Evolutionary conservation across 1,140 invertebrate genomes (phyloP).

Genomic region (Nephila pilipes): DNA sequence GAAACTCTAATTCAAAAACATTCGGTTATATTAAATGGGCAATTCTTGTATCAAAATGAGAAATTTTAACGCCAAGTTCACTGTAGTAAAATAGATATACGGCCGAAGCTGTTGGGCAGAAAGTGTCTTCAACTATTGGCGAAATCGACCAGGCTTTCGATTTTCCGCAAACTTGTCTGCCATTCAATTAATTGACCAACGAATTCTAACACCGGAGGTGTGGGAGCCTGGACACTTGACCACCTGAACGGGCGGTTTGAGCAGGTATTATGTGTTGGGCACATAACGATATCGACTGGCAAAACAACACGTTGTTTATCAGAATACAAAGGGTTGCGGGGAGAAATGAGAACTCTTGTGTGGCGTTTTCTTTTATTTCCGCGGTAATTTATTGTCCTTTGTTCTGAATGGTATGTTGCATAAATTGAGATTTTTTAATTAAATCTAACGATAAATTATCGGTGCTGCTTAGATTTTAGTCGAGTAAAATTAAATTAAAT

Average conservation of each 20-base stretch:
- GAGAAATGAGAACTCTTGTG: neutral
- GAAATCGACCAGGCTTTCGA: constrained; percentile 64
- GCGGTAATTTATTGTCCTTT: no score
- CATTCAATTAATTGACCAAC: constrained; percentile 53
- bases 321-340: neutral
- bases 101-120: neutral
- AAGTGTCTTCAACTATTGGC: constrained; percentile 27
- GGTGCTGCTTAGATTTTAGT: no score
- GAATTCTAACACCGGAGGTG: constrained; percentile 56
- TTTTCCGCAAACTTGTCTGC: constrained; percentile 22
- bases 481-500: no score
- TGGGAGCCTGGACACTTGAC: constrained; percentile 46
- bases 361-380: no score
- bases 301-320: neutral
- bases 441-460: no score
- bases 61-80: no score
- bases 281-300: constrained; percentile 8
- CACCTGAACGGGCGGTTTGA: neutral
- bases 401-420: no score
- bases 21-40: no score
- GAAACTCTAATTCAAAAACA: no score
- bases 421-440: no score
- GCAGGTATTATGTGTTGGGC: constrained; percentile 11
- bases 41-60: no score
- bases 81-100: no score